Percentiles rank a stretch among this genome's conserved stretches.
Conservation (phyloP, 92 coral and sea anemone species). For the Epizoanthus rinbou region DNA sequence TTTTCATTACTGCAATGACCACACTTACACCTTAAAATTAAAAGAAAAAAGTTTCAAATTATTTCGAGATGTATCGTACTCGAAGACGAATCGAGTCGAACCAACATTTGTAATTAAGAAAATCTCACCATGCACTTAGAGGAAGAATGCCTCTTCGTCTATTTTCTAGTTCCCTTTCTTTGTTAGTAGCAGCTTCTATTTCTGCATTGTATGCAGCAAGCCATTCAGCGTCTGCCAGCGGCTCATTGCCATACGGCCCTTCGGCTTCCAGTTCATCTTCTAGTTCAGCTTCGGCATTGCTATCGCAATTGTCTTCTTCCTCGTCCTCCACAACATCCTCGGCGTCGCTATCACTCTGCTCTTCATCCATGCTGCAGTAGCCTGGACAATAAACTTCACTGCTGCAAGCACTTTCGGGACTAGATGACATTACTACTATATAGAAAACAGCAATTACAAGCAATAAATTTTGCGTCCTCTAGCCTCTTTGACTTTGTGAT, state of each 20-base stretch:
- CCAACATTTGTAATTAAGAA: too few species aligned
- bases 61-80: neutral
- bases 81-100: too few species aligned
- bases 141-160: neutral
- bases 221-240: neutral
- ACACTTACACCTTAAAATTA: slow-evolving; percentile 18
- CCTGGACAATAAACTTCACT: too few species aligned
- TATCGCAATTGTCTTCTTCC: neutral
- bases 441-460: too few species aligned
- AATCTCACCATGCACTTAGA: slow-evolving; percentile 2
- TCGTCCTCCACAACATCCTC: neutral
- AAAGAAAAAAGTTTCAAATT: neutral
- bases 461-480: too few species aligned
- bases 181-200: neutral
- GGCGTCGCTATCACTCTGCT: neutral
- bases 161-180: neutral
- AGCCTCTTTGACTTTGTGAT: too few species aligned
- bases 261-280: neutral
- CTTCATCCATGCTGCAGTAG: too few species aligned
- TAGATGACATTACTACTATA: too few species aligned
- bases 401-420: too few species aligned
- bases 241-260: neutral
- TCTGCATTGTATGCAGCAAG: neutral
- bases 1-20: neutral
- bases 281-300: neutral